Base-by-base conservation (phyloP, 2,797 vertebrate genomes). In the Knipowitschia caucasica region DNA sequence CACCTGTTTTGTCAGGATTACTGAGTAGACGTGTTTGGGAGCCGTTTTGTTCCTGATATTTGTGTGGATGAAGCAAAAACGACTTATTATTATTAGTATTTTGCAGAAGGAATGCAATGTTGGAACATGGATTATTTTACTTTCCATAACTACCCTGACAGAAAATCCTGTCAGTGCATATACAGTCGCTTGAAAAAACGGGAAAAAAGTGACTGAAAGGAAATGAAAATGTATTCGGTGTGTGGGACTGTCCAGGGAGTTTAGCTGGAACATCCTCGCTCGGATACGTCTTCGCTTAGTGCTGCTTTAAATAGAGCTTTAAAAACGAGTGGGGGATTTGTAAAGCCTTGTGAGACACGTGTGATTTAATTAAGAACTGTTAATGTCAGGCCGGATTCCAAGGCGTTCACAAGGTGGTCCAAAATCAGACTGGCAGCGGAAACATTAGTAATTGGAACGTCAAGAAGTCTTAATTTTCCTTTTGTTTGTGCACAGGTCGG, bases 181-280 rank as follows among this genome's bases (percentile, higher is more conserved):
- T 82, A 81, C 84, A 82, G 84, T 85, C 80, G 2, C n/a, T n/a
- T 18, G 18, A 18, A 38, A 9, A 18, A 7, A 77, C 78, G 65
- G 61, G 54, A 59, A 58, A 74, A 53, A 31, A 36, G 66, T 77
- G 70, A 79, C 75, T 73, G 77, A 61, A 73, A 54, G 50, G 64
- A 61, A 82, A 86, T 17, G 83, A 88, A 85, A 79, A 86, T 86
- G 73, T 69, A 88, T 82, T 80, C 50, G 57, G 23, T 34, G 58
- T 66, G 69, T 66, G 59, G 68, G 65, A 78, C 78, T 60, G 67
- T 76, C 75, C 61, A 38, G 64, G 64, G 71, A 82, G 68, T 78
- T 85, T 64, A 53, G 77, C 80, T 81, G 18, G 71, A 64, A 78
- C 66, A 67, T 82, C 62, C 61, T 76, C 62, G 65, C 65, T 35